phyloP scores from a whole-genome alignment of 2,888 invertebrate genomes.

The Agrenia bidenticulata region DNA sequence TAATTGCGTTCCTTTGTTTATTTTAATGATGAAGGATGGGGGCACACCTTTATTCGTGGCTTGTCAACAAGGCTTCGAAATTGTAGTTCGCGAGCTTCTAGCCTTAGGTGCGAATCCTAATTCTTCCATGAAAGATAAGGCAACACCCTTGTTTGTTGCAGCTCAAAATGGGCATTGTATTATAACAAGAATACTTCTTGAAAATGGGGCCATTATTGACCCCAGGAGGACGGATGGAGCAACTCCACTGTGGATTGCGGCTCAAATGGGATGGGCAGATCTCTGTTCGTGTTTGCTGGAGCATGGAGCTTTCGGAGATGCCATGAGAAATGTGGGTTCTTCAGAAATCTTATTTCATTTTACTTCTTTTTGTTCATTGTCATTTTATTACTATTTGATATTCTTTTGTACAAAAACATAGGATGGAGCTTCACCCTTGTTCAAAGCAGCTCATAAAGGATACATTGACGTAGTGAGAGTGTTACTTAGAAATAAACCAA shows the following conservation, averaged over 20 bases:
- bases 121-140: slow-evolving; percentile 84
- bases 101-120: slow-evolving; percentile 78
- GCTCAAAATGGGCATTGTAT: slow-evolving; percentile 90
- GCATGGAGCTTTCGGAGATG: slow-evolving; percentile 77
- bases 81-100: slow-evolving; percentile 81
- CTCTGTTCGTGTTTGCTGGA: slow-evolving; percentile 75
- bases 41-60: slow-evolving; percentile 91
- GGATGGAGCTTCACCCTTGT: slow-evolving; percentile 92
- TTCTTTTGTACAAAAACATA: slow-evolving; percentile 59
- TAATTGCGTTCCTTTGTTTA: neutral
- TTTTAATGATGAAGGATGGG: slow-evolving; percentile 71
- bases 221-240: slow-evolving; percentile 77
- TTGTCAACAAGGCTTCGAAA: slow-evolving; percentile 85
- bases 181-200: slow-evolving; percentile 71
- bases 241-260: slow-evolving; percentile 89
- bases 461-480: slow-evolving; percentile 83
- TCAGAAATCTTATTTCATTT: too few species aligned
- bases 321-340: slow-evolving; percentile 73
- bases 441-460: slow-evolving; percentile 94
- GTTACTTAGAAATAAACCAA: slow-evolving; percentile 77
- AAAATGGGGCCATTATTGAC: slow-evolving; percentile 73
- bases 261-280: slow-evolving; percentile 90
- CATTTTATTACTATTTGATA: too few species aligned
- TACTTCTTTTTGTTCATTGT: slow-evolving; percentile 17
- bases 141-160: slow-evolving; percentile 87